A percentile compares a stretch with the other conserved stretches of the same genome.
Evolutionary conservation across 2,888 invertebrate genomes (phyloP).

Genomic region (Apamea crenata): DNA sequence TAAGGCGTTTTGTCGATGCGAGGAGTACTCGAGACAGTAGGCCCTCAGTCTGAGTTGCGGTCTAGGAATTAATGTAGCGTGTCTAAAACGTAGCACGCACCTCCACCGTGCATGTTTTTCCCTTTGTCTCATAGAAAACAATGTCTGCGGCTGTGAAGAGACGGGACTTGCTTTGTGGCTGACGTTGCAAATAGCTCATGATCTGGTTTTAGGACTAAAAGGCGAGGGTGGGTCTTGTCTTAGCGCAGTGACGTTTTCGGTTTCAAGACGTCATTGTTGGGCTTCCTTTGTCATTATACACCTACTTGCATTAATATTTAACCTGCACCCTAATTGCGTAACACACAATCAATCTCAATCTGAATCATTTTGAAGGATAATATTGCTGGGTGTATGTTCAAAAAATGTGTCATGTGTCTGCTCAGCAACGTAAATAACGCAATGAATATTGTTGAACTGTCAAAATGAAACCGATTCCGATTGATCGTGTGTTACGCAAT

Average conservation of each 20-base stretch:
- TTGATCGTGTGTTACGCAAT: too few species aligned
- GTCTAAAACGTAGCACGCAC: conserved; percentile 85
- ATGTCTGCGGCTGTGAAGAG: conserved; percentile 72
- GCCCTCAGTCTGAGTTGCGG: conserved; percentile 81
- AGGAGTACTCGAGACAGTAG: conserved; percentile 83
- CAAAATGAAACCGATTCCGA: too few species aligned
- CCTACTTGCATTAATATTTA: neutral
- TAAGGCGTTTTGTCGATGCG: conserved; percentile 34
- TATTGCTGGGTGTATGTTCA: too few species aligned
- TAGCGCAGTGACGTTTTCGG: neutral
- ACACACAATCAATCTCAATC: too few species aligned
- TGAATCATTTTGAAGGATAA: too few species aligned
- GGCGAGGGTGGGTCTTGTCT: conserved; percentile 12
- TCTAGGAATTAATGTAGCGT: conserved; percentile 88
- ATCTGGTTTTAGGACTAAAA: conserved; percentile 52
- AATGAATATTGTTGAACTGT: too few species aligned
- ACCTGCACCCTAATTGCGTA: too few species aligned
- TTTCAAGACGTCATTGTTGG: neutral
- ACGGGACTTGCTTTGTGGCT: conserved; percentile 61
- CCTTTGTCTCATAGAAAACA: conserved; percentile 76
- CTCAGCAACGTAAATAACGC: too few species aligned
- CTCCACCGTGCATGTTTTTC: conserved; percentile 75
- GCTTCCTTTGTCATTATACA: neutral
- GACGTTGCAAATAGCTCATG: conserved; percentile 61
- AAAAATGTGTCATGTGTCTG: too few species aligned